Conservation (phyloP, 2,888 invertebrate genomes). For the Amiota communis region DNA sequence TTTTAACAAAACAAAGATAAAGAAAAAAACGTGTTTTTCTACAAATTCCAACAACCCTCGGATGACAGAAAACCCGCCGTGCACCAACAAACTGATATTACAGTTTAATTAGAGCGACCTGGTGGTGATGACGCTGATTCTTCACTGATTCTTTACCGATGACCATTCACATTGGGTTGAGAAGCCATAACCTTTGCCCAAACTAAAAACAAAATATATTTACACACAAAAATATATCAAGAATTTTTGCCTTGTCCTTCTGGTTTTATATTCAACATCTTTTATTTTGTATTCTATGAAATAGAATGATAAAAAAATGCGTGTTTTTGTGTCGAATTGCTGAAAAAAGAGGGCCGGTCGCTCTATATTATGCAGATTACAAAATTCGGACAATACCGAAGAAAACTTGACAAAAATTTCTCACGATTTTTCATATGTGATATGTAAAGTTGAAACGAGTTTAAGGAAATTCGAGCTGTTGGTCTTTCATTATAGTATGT, state of each 20-base stretch:
- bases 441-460: constrained; percentile 52
- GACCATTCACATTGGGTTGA: constrained; percentile 56
- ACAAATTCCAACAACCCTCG: constrained; percentile 16
- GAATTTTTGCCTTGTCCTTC: constrained; percentile 19
- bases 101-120: constrained; percentile 66
- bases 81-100: constrained; percentile 50
- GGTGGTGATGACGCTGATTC: constrained; percentile 41
- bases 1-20: not conserved
- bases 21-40: constrained; percentile 32
- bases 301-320: constrained; percentile 31
- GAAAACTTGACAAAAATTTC: constrained; percentile 50
- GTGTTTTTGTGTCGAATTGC: constrained; percentile 2
- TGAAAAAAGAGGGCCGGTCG: constrained; percentile 14
- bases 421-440: constrained; percentile 61
- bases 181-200: constrained; percentile 56
- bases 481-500: not conserved
- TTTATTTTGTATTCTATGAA: not conserved
- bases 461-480: constrained; percentile 39
- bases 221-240: too few relatives aligned
- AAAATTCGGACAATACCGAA: not conserved
- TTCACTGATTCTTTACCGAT: constrained; percentile 50
- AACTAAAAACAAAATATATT: not conserved
- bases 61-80: not conserved
- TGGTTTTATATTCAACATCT: not conserved
- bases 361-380: constrained; percentile 47